Evolutionary conservation across 1,140 invertebrate species (phyloP), one percentile per base, ranked within the genome.

Genomic region (Cydia strobilella): DNA sequence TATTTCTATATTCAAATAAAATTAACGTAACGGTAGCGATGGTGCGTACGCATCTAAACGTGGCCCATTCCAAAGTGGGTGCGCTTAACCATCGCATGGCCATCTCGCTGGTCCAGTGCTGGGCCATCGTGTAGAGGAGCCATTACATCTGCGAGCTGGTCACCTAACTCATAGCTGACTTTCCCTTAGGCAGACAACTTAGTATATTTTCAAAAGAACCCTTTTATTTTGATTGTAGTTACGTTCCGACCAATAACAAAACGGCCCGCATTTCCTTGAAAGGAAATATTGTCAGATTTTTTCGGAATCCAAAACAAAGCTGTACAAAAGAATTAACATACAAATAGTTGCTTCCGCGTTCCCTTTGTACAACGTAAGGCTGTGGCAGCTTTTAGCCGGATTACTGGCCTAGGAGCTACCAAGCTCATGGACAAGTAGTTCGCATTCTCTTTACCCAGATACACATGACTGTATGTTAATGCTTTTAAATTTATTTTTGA

Each of bases 301-400:
- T 74, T 31, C 63, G 6, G n/a, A 74, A 74, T 66, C 73, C 73
- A 72, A 72, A 77, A 74, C 76, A 78, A 77, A 77, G 73, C 75
- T 54, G 63, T 76, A 79, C 42, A 78, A 75, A 73, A 79, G 71
- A 80, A 84, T 87, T 87, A 82, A 80, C 85, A 86, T 83, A 84
- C 79, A 85, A 84, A 84, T 82, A 80, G 83, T 79, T 74, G 77
- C 18, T 59, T 48, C 73, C 69, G 74, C 42, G 74, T 69, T 74
- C 74, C 74, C 72, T 74, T 66, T 66, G 27, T 39, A 75, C 79
- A 80, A 86, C 71, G 74, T 80, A 75, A 69, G 65, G 69, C 73
- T 75, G 73, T 63, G 75, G 35, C 72, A 73, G 80, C 83, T 84
- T 82, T 86, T 86, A 85, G 81, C 79, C 69, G 75, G 79, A 86